Evolutionary conservation across 35 echinoderm and acorn worm genomes (phyloP), one percentile per base, ranked within the genome.

Genomic region (Stichopus chloronotus): DNA sequence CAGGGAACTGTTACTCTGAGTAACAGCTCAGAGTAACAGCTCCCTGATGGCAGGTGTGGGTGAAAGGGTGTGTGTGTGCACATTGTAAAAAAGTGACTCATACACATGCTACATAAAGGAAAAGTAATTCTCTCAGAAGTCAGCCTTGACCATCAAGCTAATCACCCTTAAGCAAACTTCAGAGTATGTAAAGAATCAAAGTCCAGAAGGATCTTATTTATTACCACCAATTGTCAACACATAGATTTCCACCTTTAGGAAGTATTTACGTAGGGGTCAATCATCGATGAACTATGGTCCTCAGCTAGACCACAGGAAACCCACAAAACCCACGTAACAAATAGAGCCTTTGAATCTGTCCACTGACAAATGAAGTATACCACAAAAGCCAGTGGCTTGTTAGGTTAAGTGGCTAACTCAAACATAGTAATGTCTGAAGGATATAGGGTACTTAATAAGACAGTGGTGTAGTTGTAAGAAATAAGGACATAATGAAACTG

Each of bases 291-390:
- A 55, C 8, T 83, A 56, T 83, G 80, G 53, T 56, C 80, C 80
- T 83, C 55, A 52, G 55, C 80, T 55, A 24, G 53, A 83, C 80
- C 80, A 83, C 80, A 83, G 80, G 80, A 83, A 83, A 83, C 55
- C 80, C 80, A 83, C 55, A 10, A 56, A 83, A 83, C 24, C 80
- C 80, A 83, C 80, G 55, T 10, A 83, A 53, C 80, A 83, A 83
- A 83, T 17, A 43, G 17, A 19, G 61, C 11, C 61, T 65, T 65
- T 65, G 61, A 65, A 14, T 19, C 61, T 65, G 30, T 43, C 19
- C 61, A 65, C 19, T 65, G 61, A 65, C 30, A 43, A 43, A 43
- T 65, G 61, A 65, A 65, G 61, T 65, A 65, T 65, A 11, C 61
- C 61, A 65, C 61, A 65, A 65, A 65, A 65, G 11, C 61, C 61